Evolutionary conservation across 2,113 vertebrate species (phyloP).

Genomic region (Rhynchopsitta pachyrhyncha): DNA sequence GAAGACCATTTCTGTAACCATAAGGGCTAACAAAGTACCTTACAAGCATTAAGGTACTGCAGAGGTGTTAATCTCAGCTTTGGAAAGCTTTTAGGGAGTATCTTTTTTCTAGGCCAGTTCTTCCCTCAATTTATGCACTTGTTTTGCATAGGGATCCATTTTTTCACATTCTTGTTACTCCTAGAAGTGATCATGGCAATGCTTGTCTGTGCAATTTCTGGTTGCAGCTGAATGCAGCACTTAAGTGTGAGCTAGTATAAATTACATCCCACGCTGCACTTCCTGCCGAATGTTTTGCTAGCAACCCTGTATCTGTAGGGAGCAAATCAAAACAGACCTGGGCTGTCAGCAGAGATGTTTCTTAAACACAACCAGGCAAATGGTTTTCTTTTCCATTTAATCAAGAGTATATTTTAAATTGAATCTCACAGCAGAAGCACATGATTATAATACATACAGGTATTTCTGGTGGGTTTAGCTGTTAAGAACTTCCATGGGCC

Average conservation of each 20-base stretch:
- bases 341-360: constrained; percentile 10
- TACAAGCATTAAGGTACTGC: background rate
- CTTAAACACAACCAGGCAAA: background rate
- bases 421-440: background rate
- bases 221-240: constrained; percentile 37
- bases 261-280: background rate
- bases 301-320: background rate
- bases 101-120: background rate
- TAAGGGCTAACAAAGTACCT: background rate
- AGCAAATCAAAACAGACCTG: constrained; percentile 18
- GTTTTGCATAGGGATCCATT: background rate
- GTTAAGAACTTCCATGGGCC: background rate
- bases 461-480: background rate
- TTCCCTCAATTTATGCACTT: background rate
- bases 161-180: background rate
- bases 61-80: background rate
- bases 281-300: background rate
- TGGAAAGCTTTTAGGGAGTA: background rate
- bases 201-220: constrained; percentile 10
- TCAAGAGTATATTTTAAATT: constrained; percentile 3
- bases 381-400: background rate
- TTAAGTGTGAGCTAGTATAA: background rate
- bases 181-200: background rate
- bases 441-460: background rate
- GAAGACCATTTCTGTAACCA: background rate